phyloP scores from a whole-genome alignment of 2,113 vertebrate genomes.

The Archocentrus centrarchus region DNA sequence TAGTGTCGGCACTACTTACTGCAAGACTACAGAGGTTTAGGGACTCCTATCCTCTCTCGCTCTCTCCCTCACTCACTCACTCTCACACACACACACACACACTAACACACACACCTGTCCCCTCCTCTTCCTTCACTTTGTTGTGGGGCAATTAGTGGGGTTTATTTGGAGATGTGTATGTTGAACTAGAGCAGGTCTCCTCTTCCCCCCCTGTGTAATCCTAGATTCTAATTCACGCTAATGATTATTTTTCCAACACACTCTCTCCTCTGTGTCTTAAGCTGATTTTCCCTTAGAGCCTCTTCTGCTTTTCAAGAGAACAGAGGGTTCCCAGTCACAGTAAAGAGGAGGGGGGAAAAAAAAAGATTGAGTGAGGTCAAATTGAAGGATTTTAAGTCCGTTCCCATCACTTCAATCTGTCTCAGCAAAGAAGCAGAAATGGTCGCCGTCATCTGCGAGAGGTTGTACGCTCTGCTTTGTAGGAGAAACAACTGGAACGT shows the following conservation, averaged over 20 bases:
- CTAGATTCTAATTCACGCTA: conserved; percentile 78
- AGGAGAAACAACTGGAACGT: conserved; percentile 56
- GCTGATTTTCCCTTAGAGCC: conserved; percentile 51
- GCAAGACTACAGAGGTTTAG: conserved; percentile 8
- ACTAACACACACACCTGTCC: neutral
- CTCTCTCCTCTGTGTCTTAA: conserved; percentile 57
- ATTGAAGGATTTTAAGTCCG: conserved; percentile 30
- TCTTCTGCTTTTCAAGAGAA: conserved; percentile 59
- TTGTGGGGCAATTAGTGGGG: conserved; percentile 65
- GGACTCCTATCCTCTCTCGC: conserved; percentile 4
- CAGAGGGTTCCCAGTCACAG: conserved; percentile 48
- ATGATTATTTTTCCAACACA: conserved; percentile 79
- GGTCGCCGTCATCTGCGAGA: neutral
- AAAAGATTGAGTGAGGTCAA: neutral
- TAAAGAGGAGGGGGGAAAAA: neutral
- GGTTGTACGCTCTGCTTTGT: conserved; percentile 19
- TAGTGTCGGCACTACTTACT: conserved; percentile 20
- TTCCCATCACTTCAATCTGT: conserved; percentile 30
- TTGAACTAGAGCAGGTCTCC: conserved; percentile 52
- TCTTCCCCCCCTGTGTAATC: conserved; percentile 66
- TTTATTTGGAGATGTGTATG: conserved; percentile 69
- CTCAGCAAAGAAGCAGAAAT: conserved; percentile 19
- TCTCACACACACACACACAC: too few species aligned
- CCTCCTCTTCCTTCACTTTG: conserved; percentile 29
- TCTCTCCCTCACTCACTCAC: too few species aligned